phyloP scores from a whole-genome alignment of 1,140 invertebrate genomes.

The Drosophila auraria region DNA sequence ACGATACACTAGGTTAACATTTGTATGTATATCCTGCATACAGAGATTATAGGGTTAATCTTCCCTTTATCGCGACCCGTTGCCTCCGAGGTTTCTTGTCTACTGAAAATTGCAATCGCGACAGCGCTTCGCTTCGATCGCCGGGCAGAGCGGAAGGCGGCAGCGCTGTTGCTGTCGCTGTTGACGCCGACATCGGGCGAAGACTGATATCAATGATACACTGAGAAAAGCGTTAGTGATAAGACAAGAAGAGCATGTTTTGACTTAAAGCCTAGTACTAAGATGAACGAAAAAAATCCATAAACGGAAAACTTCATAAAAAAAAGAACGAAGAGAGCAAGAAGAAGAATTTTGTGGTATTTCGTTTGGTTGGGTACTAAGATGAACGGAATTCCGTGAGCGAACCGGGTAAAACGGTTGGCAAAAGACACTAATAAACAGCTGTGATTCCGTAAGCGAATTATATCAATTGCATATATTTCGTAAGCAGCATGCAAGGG shows the following conservation, averaged over 20 bases:
- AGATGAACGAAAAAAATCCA: no score
- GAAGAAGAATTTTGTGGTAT: no score
- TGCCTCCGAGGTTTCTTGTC: constrained; percentile 62
- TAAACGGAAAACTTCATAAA: no score
- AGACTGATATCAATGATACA: constrained; percentile 26
- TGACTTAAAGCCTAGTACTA: no score
- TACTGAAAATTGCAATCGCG: constrained; percentile 57
- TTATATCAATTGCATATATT: no score
- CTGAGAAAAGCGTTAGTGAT: background rate
- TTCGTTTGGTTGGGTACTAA: no score
- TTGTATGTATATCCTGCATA: constrained; percentile 5
- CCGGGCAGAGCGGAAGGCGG: constrained; percentile 19
- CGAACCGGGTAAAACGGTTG: no score
- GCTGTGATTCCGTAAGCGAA: no score
- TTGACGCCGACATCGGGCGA: constrained; percentile 18
- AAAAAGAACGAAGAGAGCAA: no score
- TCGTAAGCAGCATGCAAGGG: no score
- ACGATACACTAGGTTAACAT: background rate
- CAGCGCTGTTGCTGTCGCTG: constrained; percentile 26
- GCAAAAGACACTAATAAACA: no score
- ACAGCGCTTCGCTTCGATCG: constrained; percentile 33
- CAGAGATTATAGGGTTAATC: background rate
- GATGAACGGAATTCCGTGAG: no score
- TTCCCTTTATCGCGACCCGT: constrained; percentile 59
- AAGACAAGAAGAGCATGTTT: background rate